A percentile compares a stretch with the other conserved stretches of the same genome.
phyloP scores from a whole-genome alignment of 2,113 vertebrate species.

The Amblyopsis rosae region DNA sequence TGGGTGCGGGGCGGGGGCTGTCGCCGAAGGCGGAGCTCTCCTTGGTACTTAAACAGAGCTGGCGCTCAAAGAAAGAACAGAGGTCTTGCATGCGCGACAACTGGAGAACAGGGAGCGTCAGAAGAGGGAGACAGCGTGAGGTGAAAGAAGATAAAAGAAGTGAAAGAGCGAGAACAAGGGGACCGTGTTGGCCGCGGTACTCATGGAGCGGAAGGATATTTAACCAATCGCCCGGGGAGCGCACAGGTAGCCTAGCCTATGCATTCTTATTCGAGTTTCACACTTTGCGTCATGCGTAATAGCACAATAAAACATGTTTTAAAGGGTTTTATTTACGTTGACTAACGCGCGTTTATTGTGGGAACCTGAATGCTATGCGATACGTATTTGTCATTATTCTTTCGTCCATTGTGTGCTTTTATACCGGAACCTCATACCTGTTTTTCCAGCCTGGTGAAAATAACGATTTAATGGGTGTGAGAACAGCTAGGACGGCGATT shows the following conservation, averaged over 20 bases:
- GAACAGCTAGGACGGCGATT: slow-evolving; percentile 29
- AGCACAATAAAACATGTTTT: neutral
- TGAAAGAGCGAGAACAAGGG: slow-evolving; percentile 26
- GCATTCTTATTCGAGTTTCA: neutral
- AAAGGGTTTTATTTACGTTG: slow-evolving; percentile 1
- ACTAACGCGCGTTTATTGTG: too few species aligned
- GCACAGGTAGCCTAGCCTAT: slow-evolving; percentile 58
- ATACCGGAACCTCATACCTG: neutral
- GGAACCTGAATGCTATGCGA: neutral
- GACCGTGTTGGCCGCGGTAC: slow-evolving; percentile 47
- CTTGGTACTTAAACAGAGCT: slow-evolving; percentile 60
- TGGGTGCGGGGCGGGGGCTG: slow-evolving; percentile 31
- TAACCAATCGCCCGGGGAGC: slow-evolving; percentile 63
- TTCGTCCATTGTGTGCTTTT: neutral
- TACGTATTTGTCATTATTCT: neutral
- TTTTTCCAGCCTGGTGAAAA: slow-evolving; percentile 18
- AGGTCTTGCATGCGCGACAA: slow-evolving; percentile 43
- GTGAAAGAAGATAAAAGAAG: neutral
- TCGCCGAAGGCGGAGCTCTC: slow-evolving; percentile 61
- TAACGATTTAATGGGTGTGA: slow-evolving; percentile 46
- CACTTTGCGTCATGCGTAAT: slow-evolving; percentile 42
- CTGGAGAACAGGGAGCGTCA: slow-evolving; percentile 39
- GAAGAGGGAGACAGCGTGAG: slow-evolving; percentile 31
- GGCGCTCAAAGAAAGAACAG: slow-evolving; percentile 12
- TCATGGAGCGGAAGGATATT: slow-evolving; percentile 68